phyloP scores from a whole-genome alignment of 2,113 vertebrate genomes.

The Acrocephalus arundinaceus region DNA sequence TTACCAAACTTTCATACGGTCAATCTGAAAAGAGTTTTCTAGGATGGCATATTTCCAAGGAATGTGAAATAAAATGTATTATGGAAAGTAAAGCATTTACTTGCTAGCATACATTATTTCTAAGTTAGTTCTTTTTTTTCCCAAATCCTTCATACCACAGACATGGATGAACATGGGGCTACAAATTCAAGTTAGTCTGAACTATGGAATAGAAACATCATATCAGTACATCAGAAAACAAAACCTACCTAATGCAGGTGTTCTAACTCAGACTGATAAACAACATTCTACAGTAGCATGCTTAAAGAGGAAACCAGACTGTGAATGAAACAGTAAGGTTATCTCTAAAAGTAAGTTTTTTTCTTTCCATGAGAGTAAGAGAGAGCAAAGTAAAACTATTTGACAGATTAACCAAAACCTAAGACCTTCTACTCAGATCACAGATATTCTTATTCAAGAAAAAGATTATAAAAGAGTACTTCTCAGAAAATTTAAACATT shows the following conservation, averaged over 20 bases:
- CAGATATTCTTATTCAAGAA: neutral
- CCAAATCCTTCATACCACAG: neutral
- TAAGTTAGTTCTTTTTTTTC: neutral
- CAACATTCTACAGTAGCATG: neutral
- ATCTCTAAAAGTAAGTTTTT: neutral
- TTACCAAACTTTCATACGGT: neutral
- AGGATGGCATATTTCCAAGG: neutral
- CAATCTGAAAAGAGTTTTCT: neutral
- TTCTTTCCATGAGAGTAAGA: neutral
- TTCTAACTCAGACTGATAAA: neutral
- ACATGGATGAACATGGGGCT: neutral
- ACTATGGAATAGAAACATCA: neutral
- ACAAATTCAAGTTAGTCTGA: neutral
- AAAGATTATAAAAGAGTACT: neutral
- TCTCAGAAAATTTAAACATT: neutral
- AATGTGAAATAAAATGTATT: neutral
- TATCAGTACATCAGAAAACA: neutral
- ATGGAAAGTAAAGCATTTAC: neutral
- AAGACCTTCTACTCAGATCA: neutral
- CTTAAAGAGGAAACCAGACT: neutral
- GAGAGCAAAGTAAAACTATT: neutral
- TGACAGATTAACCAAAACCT: neutral
- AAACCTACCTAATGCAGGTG: neutral
- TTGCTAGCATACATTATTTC: neutral
- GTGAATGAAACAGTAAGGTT: neutral